phyloP scores from a whole-genome alignment of 1,140 invertebrate genomes.

The Drusus annulatus region DNA sequence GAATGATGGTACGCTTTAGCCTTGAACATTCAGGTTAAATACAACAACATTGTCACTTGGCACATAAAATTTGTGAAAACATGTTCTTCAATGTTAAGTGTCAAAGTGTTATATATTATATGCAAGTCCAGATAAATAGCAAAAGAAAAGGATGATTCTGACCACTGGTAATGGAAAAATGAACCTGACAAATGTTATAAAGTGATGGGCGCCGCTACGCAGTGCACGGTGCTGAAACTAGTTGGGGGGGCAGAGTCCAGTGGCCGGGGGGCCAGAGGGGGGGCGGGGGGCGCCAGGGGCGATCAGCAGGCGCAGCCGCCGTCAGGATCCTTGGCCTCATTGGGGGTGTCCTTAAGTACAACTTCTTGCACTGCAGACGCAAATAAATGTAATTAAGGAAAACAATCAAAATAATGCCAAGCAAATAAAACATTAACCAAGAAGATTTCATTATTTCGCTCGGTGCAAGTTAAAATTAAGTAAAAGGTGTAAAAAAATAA shows the following conservation, averaged over 20 bases:
- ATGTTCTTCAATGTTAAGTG: too few species aligned
- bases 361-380: conserved; percentile 92
- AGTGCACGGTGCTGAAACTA: neutral
- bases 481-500: too few species aligned
- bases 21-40: too few species aligned
- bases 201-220: neutral
- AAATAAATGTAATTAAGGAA: conserved; percentile 69
- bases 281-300: neutral
- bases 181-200: conserved; percentile 18
- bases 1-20: too few species aligned
- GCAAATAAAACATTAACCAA: neutral
- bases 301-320: conserved; percentile 92
- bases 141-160: neutral
- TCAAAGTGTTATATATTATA: too few species aligned
- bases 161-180: conserved; percentile 6
- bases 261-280: neutral
- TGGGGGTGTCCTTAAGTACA: conserved; percentile 95
- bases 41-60: too few species aligned
- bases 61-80: too few species aligned
- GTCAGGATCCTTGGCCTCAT: conserved; percentile 91
- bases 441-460: too few species aligned
- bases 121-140: too few species aligned
- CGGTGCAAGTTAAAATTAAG: too few species aligned
- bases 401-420: conserved; percentile 64
- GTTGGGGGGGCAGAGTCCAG: neutral